phyloP scores from a whole-genome alignment of 2,797 vertebrate species.

The Halcyon chelicuti region DNA sequence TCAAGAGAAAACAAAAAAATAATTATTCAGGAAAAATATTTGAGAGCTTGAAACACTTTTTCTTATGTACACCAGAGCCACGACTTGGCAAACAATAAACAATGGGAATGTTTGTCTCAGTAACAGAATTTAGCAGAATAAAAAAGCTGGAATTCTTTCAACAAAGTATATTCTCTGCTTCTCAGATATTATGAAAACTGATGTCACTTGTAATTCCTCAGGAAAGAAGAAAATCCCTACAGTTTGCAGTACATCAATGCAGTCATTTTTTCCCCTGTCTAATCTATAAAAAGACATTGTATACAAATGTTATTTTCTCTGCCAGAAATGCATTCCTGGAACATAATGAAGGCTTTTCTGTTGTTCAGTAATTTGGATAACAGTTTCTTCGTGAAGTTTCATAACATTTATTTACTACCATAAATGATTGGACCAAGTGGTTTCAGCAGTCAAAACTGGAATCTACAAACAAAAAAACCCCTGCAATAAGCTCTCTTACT shows the following conservation, averaged over 20 bases:
- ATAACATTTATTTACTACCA: slow-evolving; percentile 79
- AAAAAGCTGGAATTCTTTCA: slow-evolving; percentile 69
- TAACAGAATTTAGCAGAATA: slow-evolving; percentile 63
- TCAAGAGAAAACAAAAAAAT: slow-evolving; percentile 27
- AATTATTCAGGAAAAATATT: slow-evolving; percentile 47
- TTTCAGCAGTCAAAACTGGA: slow-evolving; percentile 39
- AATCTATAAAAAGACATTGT: slow-evolving; percentile 81
- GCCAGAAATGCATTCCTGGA: slow-evolving; percentile 78
- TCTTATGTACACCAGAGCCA: slow-evolving; percentile 18
- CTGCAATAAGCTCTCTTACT: slow-evolving; percentile 37
- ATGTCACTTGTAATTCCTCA: slow-evolving; percentile 79
- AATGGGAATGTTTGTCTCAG: slow-evolving; percentile 75
- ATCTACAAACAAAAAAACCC: not conserved
- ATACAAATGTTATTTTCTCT: slow-evolving; percentile 67
- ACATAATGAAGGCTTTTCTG: slow-evolving; percentile 71
- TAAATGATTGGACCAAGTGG: slow-evolving; percentile 61
- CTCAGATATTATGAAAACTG: slow-evolving; percentile 75
- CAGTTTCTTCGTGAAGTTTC: slow-evolving; percentile 74
- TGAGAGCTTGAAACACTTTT: slow-evolving; percentile 18
- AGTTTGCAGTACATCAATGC: slow-evolving; percentile 73
- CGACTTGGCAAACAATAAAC: slow-evolving; percentile 72
- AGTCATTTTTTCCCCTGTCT: slow-evolving; percentile 74
- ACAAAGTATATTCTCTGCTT: slow-evolving; percentile 72
- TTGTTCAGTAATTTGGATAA: slow-evolving; percentile 78
- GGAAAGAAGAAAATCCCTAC: slow-evolving; percentile 61